phyloP scores from a whole-genome alignment of 2,888 invertebrate species.

The Prenolepis imparis region DNA sequence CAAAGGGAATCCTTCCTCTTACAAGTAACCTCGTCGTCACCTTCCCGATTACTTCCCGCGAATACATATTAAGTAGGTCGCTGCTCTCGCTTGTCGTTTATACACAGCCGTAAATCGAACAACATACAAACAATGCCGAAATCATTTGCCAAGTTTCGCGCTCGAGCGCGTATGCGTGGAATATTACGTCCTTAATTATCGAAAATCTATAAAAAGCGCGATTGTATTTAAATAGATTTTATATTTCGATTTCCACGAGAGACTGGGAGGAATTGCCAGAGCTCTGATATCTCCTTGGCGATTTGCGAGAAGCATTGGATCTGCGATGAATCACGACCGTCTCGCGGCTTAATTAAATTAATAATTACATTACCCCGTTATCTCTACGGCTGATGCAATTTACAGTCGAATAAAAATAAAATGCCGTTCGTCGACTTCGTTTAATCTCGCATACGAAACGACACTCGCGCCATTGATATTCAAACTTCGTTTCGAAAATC shows the following conservation, averaged over 20 bases:
- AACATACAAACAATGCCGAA: slow-evolving; percentile 5
- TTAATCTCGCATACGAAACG: slow-evolving; percentile 33
- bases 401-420: slow-evolving; percentile 48
- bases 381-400: slow-evolving; percentile 30
- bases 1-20: slow-evolving; percentile 30
- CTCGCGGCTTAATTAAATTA: slow-evolving; percentile 43
- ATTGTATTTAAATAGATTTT: slow-evolving; percentile 22
- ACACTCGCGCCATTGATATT: slow-evolving; percentile 28
- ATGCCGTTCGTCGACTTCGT: slow-evolving; percentile 29
- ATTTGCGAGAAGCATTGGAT: slow-evolving; percentile 20
- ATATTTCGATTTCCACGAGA: slow-evolving; percentile 16
- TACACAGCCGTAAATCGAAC: slow-evolving; percentile 22
- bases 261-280: not conserved
- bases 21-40: slow-evolving; percentile 24
- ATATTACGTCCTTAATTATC: slow-evolving; percentile 50
- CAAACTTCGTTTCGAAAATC: slow-evolving; percentile 42
- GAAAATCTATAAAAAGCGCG: slow-evolving; percentile 49
- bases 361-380: slow-evolving; percentile 43
- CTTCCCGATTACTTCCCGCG: slow-evolving; percentile 22
- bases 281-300: slow-evolving; percentile 22
- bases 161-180: not conserved
- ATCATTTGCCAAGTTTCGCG: slow-evolving; percentile 29
- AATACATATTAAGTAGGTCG: slow-evolving; percentile 42
- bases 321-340: slow-evolving; percentile 20
- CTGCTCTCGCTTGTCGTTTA: slow-evolving; percentile 21